These are phyloP conservation scores for Podargus strigoides DNA, from an alignment of 2,797 vertebrate species.

Conservation along the genomic window DNA sequence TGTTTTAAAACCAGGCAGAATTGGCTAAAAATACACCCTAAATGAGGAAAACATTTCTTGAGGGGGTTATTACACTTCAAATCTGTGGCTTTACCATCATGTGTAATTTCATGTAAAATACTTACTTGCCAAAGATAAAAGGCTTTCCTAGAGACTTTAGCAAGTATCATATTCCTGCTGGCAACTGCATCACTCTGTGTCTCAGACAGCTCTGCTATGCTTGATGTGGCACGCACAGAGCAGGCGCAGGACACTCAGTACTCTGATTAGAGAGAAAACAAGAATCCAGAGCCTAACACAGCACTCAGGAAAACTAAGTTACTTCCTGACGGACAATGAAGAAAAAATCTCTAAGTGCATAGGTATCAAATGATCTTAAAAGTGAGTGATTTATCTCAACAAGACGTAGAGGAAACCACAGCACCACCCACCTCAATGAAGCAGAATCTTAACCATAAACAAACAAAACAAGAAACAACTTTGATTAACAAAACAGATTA, in stretches of 20 bases:
- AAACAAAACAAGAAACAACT: neutral
- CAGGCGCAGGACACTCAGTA: neutral
- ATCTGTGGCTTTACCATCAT: conserved; percentile 50
- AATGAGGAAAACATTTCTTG: conserved; percentile 42
- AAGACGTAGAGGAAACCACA: neutral
- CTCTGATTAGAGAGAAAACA: conserved; percentile 19
- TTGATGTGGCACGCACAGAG: conserved; percentile 32
- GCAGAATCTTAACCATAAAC: neutral
- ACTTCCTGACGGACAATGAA: neutral
- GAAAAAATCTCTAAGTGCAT: neutral
- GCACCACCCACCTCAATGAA: neutral
- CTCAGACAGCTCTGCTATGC: conserved; percentile 10
- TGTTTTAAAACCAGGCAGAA: conserved; percentile 29
- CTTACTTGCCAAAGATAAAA: conserved; percentile 57
- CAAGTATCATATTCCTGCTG: conserved; percentile 45
- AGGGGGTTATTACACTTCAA: conserved; percentile 44
- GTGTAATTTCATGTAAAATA: conserved; percentile 59
- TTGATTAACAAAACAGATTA: neutral
- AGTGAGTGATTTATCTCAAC: neutral
- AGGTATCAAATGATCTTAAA: neutral
- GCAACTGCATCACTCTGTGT: conserved; percentile 9
- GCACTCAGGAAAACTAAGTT: neutral
- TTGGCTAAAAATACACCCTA: conserved; percentile 21
- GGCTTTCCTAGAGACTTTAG: conserved; percentile 39
- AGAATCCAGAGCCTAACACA: neutral